phyloP scores from a whole-genome alignment of 2,113 vertebrate genomes.

The Mola mola region DNA sequence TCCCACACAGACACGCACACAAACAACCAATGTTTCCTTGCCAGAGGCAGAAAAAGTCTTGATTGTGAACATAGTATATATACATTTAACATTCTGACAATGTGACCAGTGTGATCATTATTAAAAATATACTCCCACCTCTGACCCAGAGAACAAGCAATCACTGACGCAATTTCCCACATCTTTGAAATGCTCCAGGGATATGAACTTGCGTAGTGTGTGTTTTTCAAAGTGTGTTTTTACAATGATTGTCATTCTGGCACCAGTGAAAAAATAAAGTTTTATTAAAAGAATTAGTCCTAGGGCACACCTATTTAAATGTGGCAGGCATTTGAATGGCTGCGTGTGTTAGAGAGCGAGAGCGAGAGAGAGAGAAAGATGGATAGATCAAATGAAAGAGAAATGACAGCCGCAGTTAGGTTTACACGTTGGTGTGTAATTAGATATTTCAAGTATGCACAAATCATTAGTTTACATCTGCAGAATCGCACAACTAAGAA shows the following conservation, averaged over 20 bases:
- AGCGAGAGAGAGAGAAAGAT: slow-evolving; percentile 14
- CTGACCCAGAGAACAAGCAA: slow-evolving; percentile 57
- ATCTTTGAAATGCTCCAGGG: slow-evolving; percentile 58
- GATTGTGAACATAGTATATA: slow-evolving; percentile 42
- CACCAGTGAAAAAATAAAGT: slow-evolving; percentile 21
- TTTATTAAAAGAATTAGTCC: slow-evolving; percentile 44
- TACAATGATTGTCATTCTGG: slow-evolving; percentile 39
- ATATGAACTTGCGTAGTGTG: slow-evolving; percentile 38
- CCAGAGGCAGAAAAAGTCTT: slow-evolving; percentile 54
- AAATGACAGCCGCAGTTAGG: slow-evolving; percentile 32
- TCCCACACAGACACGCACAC: neutral
- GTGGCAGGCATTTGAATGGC: neutral
- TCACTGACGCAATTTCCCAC: slow-evolving; percentile 64
- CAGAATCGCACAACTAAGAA: slow-evolving; percentile 13
- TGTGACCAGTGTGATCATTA: slow-evolving; percentile 64
- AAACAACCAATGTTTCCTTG: slow-evolving; percentile 35
- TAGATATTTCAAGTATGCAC: slow-evolving; percentile 20
- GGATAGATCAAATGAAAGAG: slow-evolving; percentile 25
- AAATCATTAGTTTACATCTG: slow-evolving; percentile 40
- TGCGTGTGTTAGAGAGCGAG: neutral
- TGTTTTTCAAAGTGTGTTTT: slow-evolving; percentile 35
- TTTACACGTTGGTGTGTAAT: slow-evolving; percentile 22
- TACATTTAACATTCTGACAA: slow-evolving; percentile 71
- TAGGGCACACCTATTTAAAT: neutral
- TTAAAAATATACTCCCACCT: slow-evolving; percentile 63